Evolutionary conservation across 2,113 vertebrate genomes (phyloP), one percentile per base, ranked within the genome.

Genomic region (Myrmecophaga tridactyla): DNA sequence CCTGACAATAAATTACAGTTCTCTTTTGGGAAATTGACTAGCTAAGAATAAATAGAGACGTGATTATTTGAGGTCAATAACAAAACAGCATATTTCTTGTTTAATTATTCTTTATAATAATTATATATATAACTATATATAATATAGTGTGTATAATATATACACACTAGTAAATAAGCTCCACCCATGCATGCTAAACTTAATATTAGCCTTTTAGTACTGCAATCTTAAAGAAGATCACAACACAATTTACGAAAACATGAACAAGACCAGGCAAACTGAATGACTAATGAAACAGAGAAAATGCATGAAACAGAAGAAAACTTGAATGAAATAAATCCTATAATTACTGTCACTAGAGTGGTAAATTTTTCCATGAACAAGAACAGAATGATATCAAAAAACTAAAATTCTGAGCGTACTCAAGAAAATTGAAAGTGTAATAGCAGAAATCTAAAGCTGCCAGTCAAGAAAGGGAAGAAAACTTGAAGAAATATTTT

Each of bases 141-240:
- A n/a, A n/a, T n/a, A n/a, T n/a, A n/a, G n/a, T n/a, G n/a, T n/a
- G n/a, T n/a, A n/a, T n/a, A n/a, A n/a, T n/a, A n/a, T n/a, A n/a
- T 60, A 78, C 25, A 7, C 56, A 86, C 72, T 41, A 70, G 77
- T 77, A 93, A 75, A 34, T 67, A 67, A 77, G 34, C 15, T 78
- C 39, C 1, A 23, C 4, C 8, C 41, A 78, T 86, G 63, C 5
- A 29, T 43, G 4, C 48, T 90, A 48, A 48, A 14, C 23, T 58
- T 36, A 77, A 92, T 91, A 73, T 62, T 90, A 58, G 53, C 14
- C 63, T 92, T 94, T 83, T 67, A 87, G 29, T 27, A 69, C 15
- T 39, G 53, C n/a, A 34, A 2, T 78, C 60, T 65, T 91, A 77
- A 89, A 82, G 7, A 34, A 31, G 21, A 60, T 88, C 23, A 31